Conservation (phyloP, 1,140 invertebrate species). For the Leptinotarsa defecta region DNA sequence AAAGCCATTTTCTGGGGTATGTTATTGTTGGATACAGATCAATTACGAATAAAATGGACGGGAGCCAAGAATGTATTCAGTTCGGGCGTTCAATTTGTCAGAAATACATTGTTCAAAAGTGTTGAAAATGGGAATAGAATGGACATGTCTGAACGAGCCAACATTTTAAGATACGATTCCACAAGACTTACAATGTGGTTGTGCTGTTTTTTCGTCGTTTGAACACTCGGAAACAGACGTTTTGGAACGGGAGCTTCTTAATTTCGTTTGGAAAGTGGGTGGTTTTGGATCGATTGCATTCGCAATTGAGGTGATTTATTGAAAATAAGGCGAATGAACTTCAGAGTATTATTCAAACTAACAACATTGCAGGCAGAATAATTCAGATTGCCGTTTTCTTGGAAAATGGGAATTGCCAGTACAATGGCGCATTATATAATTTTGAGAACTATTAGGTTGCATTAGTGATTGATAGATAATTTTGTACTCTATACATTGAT, state of each 20-base stretch:
- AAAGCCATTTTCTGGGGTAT: not conserved
- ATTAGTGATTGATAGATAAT: no score
- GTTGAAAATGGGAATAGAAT: conserved; percentile 2
- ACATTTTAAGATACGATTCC: not conserved
- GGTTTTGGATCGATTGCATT: no score
- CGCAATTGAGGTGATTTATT: no score
- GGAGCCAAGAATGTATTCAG: not conserved
- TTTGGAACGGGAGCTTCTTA: not conserved
- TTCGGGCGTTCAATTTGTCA: not conserved
- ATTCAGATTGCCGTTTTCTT: no score
- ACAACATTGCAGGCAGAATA: no score
- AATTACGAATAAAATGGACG: conserved; percentile 3
- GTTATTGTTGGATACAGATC: not conserved
- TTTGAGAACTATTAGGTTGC: no score
- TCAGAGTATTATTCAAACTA: no score
- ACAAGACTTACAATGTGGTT: not conserved
- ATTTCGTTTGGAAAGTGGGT: not conserved
- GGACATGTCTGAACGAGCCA: conserved; percentile 4
- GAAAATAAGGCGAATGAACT: no score
- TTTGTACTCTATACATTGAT: no score
- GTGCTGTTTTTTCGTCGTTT: not conserved
- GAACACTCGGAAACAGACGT: not conserved
- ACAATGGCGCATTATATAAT: no score
- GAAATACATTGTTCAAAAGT: not conserved
- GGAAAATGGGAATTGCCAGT: no score